These are phyloP conservation scores for Lepidurus couesii DNA, from an alignment of 1,140 invertebrate species.

Conservation along the genomic window DNA sequence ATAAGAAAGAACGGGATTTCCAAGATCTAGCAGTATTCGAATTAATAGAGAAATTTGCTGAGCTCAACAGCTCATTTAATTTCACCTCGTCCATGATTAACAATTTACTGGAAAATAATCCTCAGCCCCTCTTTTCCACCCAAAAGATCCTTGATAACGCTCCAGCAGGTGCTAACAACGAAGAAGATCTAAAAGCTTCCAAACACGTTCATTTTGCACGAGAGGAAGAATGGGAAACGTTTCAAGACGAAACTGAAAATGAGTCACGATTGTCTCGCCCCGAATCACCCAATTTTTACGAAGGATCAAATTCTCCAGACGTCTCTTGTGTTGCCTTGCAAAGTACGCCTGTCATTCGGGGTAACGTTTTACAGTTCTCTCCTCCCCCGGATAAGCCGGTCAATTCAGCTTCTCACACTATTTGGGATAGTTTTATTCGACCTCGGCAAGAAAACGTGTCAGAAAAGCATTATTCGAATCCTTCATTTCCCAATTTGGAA, in stretches of 20 bases:
- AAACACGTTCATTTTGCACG: background rate
- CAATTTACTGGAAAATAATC: slow-evolving; percentile 30
- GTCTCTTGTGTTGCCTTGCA: background rate
- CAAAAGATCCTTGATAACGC: slow-evolving; percentile 26
- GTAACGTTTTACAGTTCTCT: background rate
- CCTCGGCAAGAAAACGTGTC: slow-evolving; percentile 18
- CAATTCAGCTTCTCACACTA: background rate
- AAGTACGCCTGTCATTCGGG: background rate
- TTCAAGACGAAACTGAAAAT: background rate
- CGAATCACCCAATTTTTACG: background rate
- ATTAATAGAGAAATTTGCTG: slow-evolving; percentile 30
- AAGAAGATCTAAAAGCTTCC: slow-evolving; percentile 11
- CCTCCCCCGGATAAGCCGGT: background rate
- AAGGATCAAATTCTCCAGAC: background rate
- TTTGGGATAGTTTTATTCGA: background rate
- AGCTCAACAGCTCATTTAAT: slow-evolving; percentile 28
- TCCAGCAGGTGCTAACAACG: background rate
- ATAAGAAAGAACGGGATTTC: background rate
- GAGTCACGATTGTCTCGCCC: background rate
- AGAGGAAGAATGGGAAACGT: background rate
- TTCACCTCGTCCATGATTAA: slow-evolving; percentile 32
- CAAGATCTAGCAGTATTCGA: slow-evolving; percentile 32
- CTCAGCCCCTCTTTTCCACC: slow-evolving; percentile 25
- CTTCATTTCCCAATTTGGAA: background rate
- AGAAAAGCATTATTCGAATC: background rate